Evolutionary conservation across 2,888 invertebrate species (phyloP), one percentile per base, ranked within the genome.

Genomic region (Priocnemis perturbator): DNA sequence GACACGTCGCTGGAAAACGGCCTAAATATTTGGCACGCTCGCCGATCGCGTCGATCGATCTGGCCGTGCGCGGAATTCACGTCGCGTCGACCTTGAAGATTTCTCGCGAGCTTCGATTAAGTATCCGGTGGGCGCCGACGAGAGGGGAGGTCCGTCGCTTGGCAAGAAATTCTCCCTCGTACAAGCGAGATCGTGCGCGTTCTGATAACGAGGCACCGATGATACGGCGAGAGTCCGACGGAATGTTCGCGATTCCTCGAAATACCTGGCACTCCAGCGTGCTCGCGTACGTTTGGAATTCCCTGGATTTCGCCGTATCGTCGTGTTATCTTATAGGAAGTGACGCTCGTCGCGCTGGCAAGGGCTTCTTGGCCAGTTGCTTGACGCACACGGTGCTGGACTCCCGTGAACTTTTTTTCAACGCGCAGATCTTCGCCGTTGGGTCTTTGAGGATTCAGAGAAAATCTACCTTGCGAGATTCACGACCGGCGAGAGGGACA

Each of bases 11-110:
- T 11, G 37, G 66, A 67, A 67, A 67, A 64, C 74, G 79, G 76
- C 70, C 79, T 82, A 73, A 79, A 81, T 82, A 81, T 81, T 82
- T 76, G 73, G 68, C 73, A 71, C 69, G 71, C 63, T 64, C 68
- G 69, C 71, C 74, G 67, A 71, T 73, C 73, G 64, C 66, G 67
- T 5, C 50, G 14, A 50, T 50, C 5, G 50, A 50, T 50, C 50
- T 71, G 72, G 69, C 64, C 64, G 63, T 64, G 55, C 64, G 56
- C 50, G 65, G 70, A 73, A 74, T 78, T 76, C 20, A 14, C 17
- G 21, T 4, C 30, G 59, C 20, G 52, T 44, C 66, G 74, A 61
- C 67, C 69, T 67, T 64, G 69, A 62, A 58, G 58, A 60, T 72
- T 67, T 77, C 69, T 55, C 55, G 64, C n/a, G n/a, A n/a, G 67